Percentiles rank a stretch among this genome's conserved stretches.
These are phyloP conservation scores for Anolis apletophallus DNA, from an alignment of 2,797 vertebrate species.

Conservation along the genomic window DNA sequence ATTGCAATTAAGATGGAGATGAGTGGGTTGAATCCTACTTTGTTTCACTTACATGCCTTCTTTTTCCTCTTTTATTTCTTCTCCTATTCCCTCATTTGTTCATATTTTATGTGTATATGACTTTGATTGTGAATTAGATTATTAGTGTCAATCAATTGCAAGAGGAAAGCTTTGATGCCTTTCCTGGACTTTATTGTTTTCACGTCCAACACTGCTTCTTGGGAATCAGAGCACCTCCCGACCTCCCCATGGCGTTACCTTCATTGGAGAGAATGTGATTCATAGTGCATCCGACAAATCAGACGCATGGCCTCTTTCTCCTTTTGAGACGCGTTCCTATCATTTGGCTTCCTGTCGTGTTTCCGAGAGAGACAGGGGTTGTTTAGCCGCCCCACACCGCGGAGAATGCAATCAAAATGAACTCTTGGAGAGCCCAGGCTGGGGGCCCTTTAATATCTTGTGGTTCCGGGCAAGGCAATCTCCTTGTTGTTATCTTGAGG, in stretches of 20 bases:
- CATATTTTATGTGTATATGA: no score
- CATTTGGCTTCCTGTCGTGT: neutral
- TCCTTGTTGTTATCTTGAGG: constrained; percentile 40
- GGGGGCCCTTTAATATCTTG: constrained; percentile 20
- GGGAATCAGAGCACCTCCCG: neutral
- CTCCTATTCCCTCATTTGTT: no score
- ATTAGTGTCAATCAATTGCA: no score
- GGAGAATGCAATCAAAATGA: constrained; percentile 19
- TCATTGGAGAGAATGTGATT: neutral
- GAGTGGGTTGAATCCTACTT: no score
- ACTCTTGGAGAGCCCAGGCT: constrained; percentile 18
- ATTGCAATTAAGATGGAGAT: no score
- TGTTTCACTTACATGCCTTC: no score
- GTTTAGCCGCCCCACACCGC: constrained; percentile 1
- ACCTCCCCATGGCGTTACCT: neutral
- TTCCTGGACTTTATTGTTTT: neutral
- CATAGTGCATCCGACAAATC: neutral
- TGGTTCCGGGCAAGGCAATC: constrained; percentile 22
- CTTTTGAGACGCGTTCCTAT: neutral
- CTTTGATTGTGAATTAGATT: no score
- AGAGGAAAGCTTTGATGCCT: no score
- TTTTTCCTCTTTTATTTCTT: no score
- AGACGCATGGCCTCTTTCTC: neutral
- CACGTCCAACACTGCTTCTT: neutral
- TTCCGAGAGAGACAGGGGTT: constrained; percentile 6